These are phyloP conservation scores for Temnothorax longispinosus DNA, from an alignment of 1,140 invertebrate species.

Conservation along the genomic window DNA sequence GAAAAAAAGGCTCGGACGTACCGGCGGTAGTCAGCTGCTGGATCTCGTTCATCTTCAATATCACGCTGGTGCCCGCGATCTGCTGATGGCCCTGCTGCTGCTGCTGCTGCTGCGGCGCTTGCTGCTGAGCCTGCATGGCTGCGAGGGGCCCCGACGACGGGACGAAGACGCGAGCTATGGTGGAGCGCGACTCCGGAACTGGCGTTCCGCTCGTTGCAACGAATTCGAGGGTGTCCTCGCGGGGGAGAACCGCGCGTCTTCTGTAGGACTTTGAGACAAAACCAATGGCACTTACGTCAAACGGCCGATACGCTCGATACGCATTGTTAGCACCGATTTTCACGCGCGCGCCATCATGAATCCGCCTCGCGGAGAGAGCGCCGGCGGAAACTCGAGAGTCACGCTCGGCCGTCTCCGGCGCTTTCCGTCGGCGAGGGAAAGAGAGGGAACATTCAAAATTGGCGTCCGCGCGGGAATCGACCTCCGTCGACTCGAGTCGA, in stretches of 20 bases:
- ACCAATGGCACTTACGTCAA: not conserved
- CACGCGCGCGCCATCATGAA: slow-evolving; percentile 65
- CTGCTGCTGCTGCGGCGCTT: slow-evolving; percentile 73
- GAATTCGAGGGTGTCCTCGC: not conserved
- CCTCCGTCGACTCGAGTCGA: no score
- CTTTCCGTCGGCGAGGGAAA: no score
- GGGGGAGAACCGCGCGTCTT: no score
- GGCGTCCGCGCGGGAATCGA: no score
- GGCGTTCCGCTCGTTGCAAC: not conserved
- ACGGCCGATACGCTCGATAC: not conserved
- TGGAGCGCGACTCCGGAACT: not conserved
- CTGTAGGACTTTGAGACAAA: not conserved
- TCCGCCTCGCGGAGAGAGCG: not conserved
- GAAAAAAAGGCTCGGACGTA: slow-evolving; percentile 74
- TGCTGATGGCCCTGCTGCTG: slow-evolving; percentile 76
- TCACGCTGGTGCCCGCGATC: slow-evolving; percentile 87
- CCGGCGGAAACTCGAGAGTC: not conserved
- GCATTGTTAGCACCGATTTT: slow-evolving; percentile 41
- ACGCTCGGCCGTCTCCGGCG: not conserved
- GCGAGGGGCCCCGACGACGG: not conserved
- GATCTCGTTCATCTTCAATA: slow-evolving; percentile 91
- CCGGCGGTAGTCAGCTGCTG: slow-evolving; percentile 90
- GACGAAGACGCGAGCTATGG: not conserved
- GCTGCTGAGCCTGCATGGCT: slow-evolving; percentile 82
- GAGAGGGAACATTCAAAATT: no score